A percentile compares a stretch with the other conserved stretches of the same genome.
Evolutionary conservation across 37 sponge, comb jelly and placozoan genomes (phyloP).

Genomic region (Eunapius fragilis): DNA sequence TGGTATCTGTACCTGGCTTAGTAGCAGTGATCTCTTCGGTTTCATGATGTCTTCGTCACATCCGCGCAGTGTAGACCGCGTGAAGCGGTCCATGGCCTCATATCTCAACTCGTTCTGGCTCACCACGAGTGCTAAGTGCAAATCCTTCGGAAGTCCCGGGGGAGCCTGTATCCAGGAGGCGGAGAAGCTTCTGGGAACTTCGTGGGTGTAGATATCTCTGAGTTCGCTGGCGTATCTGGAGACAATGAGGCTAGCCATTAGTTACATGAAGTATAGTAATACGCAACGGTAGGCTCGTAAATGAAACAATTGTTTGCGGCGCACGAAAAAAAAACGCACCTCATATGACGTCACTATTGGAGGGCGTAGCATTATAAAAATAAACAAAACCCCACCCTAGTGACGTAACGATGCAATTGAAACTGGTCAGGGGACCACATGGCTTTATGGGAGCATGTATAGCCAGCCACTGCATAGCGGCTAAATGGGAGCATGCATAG

Average conservation of each 20-base stretch:
- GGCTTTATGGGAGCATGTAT: too few species aligned
- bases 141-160: not conserved
- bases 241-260: not conserved
- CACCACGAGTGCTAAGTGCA: not conserved
- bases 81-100: not conserved
- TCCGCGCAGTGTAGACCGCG: not conserved
- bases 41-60: not conserved
- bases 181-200: not conserved
- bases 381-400: too few species aligned
- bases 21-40: not conserved
- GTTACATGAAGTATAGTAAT: too few species aligned
- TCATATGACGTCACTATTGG: too few species aligned
- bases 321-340: too few species aligned
- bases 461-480: too few species aligned
- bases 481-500: too few species aligned
- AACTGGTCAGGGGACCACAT: too few species aligned
- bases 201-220: not conserved
- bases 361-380: too few species aligned
- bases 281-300: too few species aligned
- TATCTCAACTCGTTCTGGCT: not conserved
- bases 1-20: not conserved
- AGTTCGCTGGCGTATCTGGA: not conserved
- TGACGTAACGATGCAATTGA: too few species aligned
- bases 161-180: not conserved
- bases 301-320: too few species aligned